Percentiles rank a stretch among this genome's conserved stretches.
Evolutionary conservation across 2,797 vertebrate species (phyloP).

Genomic region (Eupleurogrammus muticus): DNA sequence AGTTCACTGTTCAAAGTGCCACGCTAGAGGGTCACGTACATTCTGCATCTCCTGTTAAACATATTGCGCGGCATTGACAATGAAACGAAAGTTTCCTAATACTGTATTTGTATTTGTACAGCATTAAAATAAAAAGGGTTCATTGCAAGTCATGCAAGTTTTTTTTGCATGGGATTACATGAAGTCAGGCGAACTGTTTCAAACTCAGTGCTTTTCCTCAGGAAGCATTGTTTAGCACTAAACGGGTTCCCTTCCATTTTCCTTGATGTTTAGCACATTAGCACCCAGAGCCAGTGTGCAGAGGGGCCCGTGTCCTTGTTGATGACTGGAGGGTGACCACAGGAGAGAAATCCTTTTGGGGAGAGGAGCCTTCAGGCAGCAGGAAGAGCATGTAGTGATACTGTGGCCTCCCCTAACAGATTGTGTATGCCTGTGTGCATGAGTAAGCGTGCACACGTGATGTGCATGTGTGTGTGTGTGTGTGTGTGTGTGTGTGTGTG

Average conservation of each 20-base stretch:
- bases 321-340: conserved; percentile 42
- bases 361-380: conserved; percentile 37
- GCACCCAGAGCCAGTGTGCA: not conserved
- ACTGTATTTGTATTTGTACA: too few species aligned
- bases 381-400: conserved; percentile 40
- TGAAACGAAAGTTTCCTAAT: too few species aligned
- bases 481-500: conserved; percentile 13
- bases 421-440: conserved; percentile 35
- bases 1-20: not conserved
- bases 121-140: not conserved
- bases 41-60: too few species aligned
- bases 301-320: conserved; percentile 36
- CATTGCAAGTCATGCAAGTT: not conserved
- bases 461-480: conserved; percentile 14
- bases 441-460: not conserved
- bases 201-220: not conserved
- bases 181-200: not conserved
- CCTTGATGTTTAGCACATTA: not conserved
- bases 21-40: not conserved
- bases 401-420: conserved; percentile 33
- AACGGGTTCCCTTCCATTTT: not conserved
- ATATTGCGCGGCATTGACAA: too few species aligned
- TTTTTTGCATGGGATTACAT: not conserved
- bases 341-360: conserved; percentile 18
- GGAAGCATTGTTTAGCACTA: not conserved